Evolutionary conservation across 2,888 invertebrate species (phyloP), one percentile per base, ranked within the genome.

Genomic region (Caenorhabditis wallacei): DNA sequence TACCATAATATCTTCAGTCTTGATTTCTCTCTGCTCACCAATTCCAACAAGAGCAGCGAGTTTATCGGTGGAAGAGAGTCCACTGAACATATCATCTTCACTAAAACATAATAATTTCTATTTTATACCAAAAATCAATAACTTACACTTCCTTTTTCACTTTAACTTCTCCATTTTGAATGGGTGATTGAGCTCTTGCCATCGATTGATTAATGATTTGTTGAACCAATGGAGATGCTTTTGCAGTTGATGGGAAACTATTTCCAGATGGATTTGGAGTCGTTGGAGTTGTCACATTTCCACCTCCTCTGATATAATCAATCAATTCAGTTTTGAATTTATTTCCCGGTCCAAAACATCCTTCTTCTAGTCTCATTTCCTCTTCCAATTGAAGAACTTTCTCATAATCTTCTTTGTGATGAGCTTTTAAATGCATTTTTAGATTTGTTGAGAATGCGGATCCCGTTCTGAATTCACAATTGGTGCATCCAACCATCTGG

Each of bases 381-480:
- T 88, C 88, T 59, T 88, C 88, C 72, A 88, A 56, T 53, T 88
- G 85, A 24, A 88, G 84, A n/a, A 88, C 88, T 71, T 85, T 80
- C 59, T 87, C 83, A 53, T 88, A 88, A 51, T 88, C 88, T 22
- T 88, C 89, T 51, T 89, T 88, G 83, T 90, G 90, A 68, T 90
- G 90, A 11, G 89, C 89, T 66, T 88, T 88, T 68, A 90, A 80
- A 61, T 90, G 90, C 89, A 89, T 89, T 74, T 90, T 90, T 48
- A 90, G 76, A 70, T 90, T 90, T 18, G 90, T 90, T 22, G 87
- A 87, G 87, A 89, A 90, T 13, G 88, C 89, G 22, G 89, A 89
- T 40, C 87, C 87, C 16, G 90, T 90, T 30, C 87, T 84, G 88
- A 90, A 90, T 43, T 85, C 85, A 79, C 90, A 90, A 82, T 87